These are phyloP conservation scores for Diachrysia chrysitis DNA, from an alignment of 2,888 invertebrate genomes.

Conservation along the genomic window DNA sequence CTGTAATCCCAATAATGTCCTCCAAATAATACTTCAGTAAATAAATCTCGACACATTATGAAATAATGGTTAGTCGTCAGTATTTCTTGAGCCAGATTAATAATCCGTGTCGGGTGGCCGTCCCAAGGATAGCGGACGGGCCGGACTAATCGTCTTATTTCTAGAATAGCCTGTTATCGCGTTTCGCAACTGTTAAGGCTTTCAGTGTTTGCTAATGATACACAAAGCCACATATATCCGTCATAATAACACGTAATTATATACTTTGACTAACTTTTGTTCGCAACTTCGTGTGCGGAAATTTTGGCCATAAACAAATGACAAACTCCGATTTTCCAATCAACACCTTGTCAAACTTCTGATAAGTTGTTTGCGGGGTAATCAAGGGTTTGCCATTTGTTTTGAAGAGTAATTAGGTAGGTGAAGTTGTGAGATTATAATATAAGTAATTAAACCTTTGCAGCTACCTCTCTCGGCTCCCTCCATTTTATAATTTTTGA, in stretches of 20 bases:
- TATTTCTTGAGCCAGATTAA: slow-evolving; percentile 54
- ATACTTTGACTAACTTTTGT: neutral
- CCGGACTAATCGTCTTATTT: slow-evolving; percentile 54
- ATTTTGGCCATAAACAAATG: neutral
- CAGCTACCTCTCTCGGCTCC: too few relatives aligned
- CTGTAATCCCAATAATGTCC: neutral
- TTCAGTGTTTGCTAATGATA: slow-evolving; percentile 47
- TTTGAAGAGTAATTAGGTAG: neutral
- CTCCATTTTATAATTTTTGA: neutral
- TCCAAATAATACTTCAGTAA: slow-evolving; percentile 19
- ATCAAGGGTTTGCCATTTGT: neutral
- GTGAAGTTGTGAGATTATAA: neutral
- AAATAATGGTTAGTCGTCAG: slow-evolving; percentile 33
- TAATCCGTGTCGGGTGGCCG: slow-evolving; percentile 54
- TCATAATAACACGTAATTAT: slow-evolving; percentile 25
- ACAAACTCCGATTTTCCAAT: slow-evolving; percentile 3
- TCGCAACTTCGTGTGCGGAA: neutral
- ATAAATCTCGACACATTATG: slow-evolving; percentile 16
- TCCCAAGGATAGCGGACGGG: slow-evolving; percentile 32
- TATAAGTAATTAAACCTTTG: neutral
- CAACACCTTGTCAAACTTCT: neutral
- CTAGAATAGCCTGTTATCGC: slow-evolving; percentile 51
- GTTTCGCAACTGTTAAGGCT: slow-evolving; percentile 45
- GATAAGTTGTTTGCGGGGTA: slow-evolving; percentile 2
- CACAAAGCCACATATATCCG: slow-evolving; percentile 17